Conservation (phyloP, 2,113 vertebrate genomes). For the Blennius ocellaris region DNA sequence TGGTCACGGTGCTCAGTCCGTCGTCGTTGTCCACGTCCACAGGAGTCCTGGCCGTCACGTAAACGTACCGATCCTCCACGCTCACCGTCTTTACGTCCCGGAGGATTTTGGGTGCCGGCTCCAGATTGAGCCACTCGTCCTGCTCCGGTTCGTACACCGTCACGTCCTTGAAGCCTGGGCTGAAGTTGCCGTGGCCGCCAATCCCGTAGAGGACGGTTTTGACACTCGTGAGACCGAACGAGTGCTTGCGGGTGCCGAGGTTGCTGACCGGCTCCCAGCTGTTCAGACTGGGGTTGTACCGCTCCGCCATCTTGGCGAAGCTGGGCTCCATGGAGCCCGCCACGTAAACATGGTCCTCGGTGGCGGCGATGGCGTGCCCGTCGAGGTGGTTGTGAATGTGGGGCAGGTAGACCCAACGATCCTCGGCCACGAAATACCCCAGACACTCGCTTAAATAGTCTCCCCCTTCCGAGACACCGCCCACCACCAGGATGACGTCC, state of each 20-base stretch:
- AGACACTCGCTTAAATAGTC: slow-evolving; percentile 97
- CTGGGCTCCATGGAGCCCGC: slow-evolving; percentile 97
- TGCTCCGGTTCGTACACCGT: slow-evolving; percentile 90
- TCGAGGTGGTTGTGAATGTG: slow-evolving; percentile 97
- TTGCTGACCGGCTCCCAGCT: slow-evolving; percentile 93
- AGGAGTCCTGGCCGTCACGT: slow-evolving; percentile 91
- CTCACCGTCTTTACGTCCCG: slow-evolving; percentile 93
- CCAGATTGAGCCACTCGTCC: slow-evolving; percentile 93
- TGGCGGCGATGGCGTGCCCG: slow-evolving; percentile 91
- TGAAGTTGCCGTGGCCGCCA: slow-evolving; percentile 96
- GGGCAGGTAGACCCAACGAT: slow-evolving; percentile 95
- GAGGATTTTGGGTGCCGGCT: slow-evolving; percentile 94
- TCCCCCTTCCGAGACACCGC: slow-evolving; percentile 94
- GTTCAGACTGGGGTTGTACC: slow-evolving; percentile 92
- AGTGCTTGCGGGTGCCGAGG: slow-evolving; percentile 92
- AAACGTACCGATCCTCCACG: slow-evolving; percentile 92
- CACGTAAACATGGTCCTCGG: slow-evolving; percentile 91
- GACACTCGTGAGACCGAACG: slow-evolving; percentile 91
- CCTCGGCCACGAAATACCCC: slow-evolving; percentile 95
- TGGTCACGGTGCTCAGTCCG: slow-evolving; percentile 89
- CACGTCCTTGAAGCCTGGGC: slow-evolving; percentile 95
- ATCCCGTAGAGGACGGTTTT: slow-evolving; percentile 92
- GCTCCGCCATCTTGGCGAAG: slow-evolving; percentile 93
- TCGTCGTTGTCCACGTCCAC: slow-evolving; percentile 92
- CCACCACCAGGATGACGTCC: slow-evolving; percentile 98